These are phyloP conservation scores for Sarcophaga peregrina DNA, from an alignment of 1,140 invertebrate species.

Conservation along the genomic window DNA sequence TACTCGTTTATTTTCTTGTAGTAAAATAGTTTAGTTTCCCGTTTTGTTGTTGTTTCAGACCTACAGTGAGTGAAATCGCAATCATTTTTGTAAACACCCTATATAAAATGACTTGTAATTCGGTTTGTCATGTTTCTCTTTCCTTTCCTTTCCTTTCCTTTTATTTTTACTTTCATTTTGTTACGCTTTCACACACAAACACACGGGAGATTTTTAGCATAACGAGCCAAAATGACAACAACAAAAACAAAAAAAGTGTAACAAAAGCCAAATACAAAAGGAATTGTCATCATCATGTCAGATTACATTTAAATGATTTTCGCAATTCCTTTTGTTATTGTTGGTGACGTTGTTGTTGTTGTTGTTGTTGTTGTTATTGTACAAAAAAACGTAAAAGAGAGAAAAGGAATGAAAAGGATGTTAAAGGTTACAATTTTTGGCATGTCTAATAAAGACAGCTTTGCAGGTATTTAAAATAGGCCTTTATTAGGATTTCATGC, in stretches of 20 bases:
- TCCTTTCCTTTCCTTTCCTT: no score
- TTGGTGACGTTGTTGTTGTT: neutral
- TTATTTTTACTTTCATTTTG: no score
- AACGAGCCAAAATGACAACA: neutral
- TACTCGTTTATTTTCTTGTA: no score
- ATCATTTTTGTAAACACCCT: neutral
- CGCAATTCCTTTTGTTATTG: neutral
- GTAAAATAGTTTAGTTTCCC: no score
- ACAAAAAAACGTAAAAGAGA: neutral
- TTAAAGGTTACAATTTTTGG: constrained; percentile 26
- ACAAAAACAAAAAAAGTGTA: neutral
- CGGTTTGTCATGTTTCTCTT: neutral
- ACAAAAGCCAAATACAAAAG: constrained; percentile 8
- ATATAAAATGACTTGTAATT: neutral
- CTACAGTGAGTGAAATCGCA: no score
- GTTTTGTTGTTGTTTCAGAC: no score
- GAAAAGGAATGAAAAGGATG: neutral
- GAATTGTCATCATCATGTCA: constrained; percentile 39
- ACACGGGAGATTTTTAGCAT: constrained; percentile 24
- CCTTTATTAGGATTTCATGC: neutral
- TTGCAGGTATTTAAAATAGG: constrained; percentile 26
- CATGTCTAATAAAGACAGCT: neutral
- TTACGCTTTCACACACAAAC: no score
- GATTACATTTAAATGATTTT: constrained; percentile 41
- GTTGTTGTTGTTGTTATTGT: neutral